Evolutionary conservation across 2,888 invertebrate genomes (phyloP).

Genomic region (Cataglyphis albicans): DNA sequence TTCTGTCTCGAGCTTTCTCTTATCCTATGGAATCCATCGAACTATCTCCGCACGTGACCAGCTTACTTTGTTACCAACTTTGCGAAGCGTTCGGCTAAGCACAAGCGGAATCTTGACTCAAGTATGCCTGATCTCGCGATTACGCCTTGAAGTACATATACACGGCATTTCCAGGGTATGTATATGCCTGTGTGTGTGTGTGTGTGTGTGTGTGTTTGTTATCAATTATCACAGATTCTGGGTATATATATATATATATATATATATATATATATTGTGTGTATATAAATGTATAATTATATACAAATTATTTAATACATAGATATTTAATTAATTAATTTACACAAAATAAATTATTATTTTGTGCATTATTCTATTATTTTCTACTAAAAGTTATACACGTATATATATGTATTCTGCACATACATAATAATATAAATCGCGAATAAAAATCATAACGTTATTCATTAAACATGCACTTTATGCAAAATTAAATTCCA

Average conservation of each 20-base stretch:
- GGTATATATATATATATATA: neutral
- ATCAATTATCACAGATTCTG: neutral
- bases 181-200: neutral
- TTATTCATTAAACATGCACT: neutral
- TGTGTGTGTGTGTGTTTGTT: neutral
- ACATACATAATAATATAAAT: neutral
- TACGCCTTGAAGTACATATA: neutral
- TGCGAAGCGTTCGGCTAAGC: conserved; percentile 61
- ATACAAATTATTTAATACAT: too few relatives aligned
- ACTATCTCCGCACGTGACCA: conserved; percentile 82
- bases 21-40: conserved; percentile 68
- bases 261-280: neutral
- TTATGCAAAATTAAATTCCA: neutral
- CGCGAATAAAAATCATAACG: conserved; percentile 8
- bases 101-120: conserved; percentile 53
- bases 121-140: conserved; percentile 30
- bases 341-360: neutral
- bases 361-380: neutral
- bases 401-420: neutral
- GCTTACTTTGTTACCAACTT: conserved; percentile 77
- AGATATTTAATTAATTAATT: too few relatives aligned
- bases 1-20: conserved; percentile 46
- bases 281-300: neutral
- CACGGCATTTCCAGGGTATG: neutral
- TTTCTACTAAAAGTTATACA: neutral